These are phyloP conservation scores for Mycalesis mineus DNA, from an alignment of 2,888 invertebrate genomes.

Conservation along the genomic window DNA sequence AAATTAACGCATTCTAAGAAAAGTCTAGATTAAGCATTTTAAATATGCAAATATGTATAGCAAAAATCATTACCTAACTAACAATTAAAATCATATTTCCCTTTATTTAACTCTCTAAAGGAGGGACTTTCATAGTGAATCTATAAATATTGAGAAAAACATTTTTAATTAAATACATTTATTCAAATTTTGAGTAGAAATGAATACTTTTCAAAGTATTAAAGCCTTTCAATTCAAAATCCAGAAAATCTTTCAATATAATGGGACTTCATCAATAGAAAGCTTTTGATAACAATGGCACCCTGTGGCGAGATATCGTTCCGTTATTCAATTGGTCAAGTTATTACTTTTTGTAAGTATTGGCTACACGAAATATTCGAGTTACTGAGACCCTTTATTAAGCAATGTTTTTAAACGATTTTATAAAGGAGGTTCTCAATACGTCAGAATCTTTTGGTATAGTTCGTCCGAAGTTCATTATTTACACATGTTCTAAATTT, in stretches of 20 bases:
- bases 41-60: too few species aligned
- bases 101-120: too few species aligned
- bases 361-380: neutral
- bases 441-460: too few species aligned
- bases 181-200: neutral
- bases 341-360: neutral
- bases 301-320: neutral
- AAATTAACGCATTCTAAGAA: too few species aligned
- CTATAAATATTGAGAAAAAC: neutral
- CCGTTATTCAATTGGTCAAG: neutral
- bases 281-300: neutral
- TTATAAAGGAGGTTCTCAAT: too few species aligned
- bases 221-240: neutral
- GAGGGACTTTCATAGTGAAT: slow-evolving; percentile 2
- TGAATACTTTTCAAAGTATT: neutral
- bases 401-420: too few species aligned
- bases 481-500: too few species aligned
- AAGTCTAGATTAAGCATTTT: too few species aligned
- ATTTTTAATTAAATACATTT: neutral
- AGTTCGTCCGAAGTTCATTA: too few species aligned
- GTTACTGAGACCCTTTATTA: too few species aligned
- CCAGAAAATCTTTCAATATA: neutral
- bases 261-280: neutral
- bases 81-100: too few species aligned
- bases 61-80: too few species aligned